These are phyloP conservation scores for Labroides dimidiatus DNA, from an alignment of 2,797 vertebrate genomes.

Conservation along the genomic window DNA sequence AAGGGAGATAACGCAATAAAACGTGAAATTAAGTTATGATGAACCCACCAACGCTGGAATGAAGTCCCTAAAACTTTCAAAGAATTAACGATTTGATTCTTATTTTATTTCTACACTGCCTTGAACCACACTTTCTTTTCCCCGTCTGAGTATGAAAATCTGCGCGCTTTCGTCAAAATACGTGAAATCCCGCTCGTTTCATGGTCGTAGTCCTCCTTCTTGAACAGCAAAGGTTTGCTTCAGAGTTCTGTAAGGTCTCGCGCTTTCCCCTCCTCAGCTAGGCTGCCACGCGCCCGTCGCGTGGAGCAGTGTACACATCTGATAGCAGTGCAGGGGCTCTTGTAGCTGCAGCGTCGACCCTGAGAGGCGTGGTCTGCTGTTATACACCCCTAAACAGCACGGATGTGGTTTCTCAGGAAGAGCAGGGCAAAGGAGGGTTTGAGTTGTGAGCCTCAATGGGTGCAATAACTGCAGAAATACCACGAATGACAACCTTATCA, in stretches of 20 bases:
- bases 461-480: neutral
- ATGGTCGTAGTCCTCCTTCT: slow-evolving; percentile 33
- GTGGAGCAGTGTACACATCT: slow-evolving; percentile 72
- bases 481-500: neutral
- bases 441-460: slow-evolving; percentile 1
- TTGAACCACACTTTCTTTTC: neutral
- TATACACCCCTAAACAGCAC: slow-evolving; percentile 54
- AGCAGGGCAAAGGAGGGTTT: neutral
- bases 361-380: slow-evolving; percentile 79
- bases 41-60: neutral
- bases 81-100: neutral
- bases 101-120: neutral
- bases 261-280: neutral
- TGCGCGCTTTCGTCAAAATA: slow-evolving; percentile 20
- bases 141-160: slow-evolving; percentile 8
- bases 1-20: neutral
- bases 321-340: slow-evolving; percentile 72
- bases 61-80: neutral
- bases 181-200: slow-evolving; percentile 14
- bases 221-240: neutral
- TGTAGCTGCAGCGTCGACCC: slow-evolving; percentile 71
- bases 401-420: slow-evolving; percentile 12
- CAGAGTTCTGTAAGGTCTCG: neutral
- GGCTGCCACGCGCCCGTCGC: slow-evolving; percentile 80
- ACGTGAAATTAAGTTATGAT: neutral